Conservation (phyloP, 2,113 vertebrate genomes). For the Uria aalge region DNA sequence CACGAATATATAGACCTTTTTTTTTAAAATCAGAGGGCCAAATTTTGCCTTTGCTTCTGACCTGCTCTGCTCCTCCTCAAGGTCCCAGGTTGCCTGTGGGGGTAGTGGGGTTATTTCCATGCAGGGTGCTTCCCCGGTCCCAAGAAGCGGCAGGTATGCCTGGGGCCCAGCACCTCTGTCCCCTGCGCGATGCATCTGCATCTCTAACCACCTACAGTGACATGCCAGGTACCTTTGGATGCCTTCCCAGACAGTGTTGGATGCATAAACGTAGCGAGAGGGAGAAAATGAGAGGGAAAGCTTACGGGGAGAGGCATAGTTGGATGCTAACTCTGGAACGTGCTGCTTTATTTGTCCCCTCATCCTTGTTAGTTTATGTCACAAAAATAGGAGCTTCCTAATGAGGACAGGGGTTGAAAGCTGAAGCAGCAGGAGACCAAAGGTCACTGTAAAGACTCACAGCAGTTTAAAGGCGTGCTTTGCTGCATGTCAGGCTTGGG, state of each 20-base stretch:
- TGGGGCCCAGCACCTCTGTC: background rate
- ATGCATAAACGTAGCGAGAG: background rate
- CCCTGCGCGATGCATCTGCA: background rate
- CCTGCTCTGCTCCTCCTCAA: background rate
- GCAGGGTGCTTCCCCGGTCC: background rate
- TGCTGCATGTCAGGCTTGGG: background rate
- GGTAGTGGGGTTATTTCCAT: background rate
- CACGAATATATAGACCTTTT: background rate
- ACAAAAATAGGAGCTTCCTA: background rate
- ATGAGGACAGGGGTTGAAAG: background rate
- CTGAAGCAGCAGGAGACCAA: background rate
- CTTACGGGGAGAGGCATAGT: background rate
- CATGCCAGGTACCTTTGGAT: background rate
- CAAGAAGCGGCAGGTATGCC: background rate
- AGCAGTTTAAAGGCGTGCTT: background rate
- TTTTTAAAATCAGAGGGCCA: background rate
- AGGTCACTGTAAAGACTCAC: background rate
- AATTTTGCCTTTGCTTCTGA: background rate
- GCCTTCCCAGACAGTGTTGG: background rate
- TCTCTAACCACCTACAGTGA: background rate
- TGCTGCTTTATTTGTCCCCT: background rate
- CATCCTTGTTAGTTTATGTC: background rate
- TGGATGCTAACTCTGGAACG: background rate
- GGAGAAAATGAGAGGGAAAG: background rate
- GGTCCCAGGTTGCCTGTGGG: background rate